Conservation (phyloP, 2,888 invertebrate genomes). For the Girardia tigrina region DNA sequence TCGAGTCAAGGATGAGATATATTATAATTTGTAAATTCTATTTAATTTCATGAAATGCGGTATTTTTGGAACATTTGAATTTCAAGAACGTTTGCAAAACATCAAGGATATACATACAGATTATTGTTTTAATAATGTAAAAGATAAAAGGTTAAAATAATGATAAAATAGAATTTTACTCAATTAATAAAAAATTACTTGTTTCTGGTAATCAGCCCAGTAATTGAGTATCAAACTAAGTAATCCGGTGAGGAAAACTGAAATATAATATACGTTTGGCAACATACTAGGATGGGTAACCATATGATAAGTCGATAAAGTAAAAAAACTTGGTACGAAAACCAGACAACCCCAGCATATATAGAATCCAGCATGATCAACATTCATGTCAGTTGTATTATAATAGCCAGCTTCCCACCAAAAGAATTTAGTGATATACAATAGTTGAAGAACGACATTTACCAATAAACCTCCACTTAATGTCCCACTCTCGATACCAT, state of each 20-base stretch:
- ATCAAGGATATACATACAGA: no score
- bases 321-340: conserved; percentile 50
- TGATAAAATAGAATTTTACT: no score
- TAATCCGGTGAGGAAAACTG: conserved; percentile 47
- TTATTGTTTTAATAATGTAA: no score
- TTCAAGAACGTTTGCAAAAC: no score
- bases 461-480: conserved; percentile 49
- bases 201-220: conserved; percentile 54
- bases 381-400: conserved; percentile 54
- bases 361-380: conserved; percentile 54
- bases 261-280: conserved; percentile 41
- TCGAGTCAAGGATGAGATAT: no score
- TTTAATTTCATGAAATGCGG: no score
- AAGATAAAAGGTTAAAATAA: no score
- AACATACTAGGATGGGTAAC: conserved; percentile 48
- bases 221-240: conserved; percentile 52
- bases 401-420: conserved; percentile 57
- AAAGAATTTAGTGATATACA: conserved; percentile 55
- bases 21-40: no score
- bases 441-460: conserved; percentile 51
- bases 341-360: conserved; percentile 55
- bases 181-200: no score
- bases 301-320: conserved; percentile 51
- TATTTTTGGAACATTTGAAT: no score
- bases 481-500: conserved; percentile 48